Evolutionary conservation across 2,797 vertebrate species (phyloP).

Genomic region (Sitta carolinensis): DNA sequence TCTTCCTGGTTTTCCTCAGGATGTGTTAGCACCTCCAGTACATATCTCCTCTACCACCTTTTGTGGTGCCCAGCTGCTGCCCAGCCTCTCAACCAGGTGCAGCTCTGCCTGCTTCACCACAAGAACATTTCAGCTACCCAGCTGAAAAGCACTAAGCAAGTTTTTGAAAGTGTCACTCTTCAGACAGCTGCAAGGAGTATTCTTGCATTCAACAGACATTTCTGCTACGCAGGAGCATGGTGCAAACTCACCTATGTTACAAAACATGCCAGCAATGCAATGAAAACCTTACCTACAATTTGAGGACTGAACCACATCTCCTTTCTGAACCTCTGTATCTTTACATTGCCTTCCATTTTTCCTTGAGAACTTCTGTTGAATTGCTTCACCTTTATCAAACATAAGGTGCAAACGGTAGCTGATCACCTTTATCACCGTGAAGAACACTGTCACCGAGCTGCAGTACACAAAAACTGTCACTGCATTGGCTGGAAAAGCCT

Average conservation of each 20-base stretch:
- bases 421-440: conserved; percentile 90
- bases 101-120: not conserved
- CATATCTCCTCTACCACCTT: not conserved
- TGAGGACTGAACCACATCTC: conserved; percentile 75
- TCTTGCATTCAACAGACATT: not conserved
- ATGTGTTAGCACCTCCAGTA: not conserved
- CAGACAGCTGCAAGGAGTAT: not conserved
- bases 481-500: conserved; percentile 91
- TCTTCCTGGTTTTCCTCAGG: not conserved
- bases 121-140: not conserved
- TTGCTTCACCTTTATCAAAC: conserved; percentile 90
- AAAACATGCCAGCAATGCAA: not conserved
- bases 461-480: conserved; percentile 93
- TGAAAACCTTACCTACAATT: conserved; percentile 77
- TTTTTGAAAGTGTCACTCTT: not conserved
- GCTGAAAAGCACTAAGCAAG: not conserved
- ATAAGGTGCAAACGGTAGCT: conserved; percentile 95
- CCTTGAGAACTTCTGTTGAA: conserved; percentile 80
- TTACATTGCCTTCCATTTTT: conserved; percentile 78
- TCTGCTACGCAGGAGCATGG: not conserved
- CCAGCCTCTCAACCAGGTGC: not conserved
- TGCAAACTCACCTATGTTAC: not conserved
- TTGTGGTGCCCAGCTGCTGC: not conserved
- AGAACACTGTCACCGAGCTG: conserved; percentile 88
- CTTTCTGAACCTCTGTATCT: conserved; percentile 79